Conservation (phyloP, 2,888 invertebrate species). For the Monoplex corrugatus region DNA sequence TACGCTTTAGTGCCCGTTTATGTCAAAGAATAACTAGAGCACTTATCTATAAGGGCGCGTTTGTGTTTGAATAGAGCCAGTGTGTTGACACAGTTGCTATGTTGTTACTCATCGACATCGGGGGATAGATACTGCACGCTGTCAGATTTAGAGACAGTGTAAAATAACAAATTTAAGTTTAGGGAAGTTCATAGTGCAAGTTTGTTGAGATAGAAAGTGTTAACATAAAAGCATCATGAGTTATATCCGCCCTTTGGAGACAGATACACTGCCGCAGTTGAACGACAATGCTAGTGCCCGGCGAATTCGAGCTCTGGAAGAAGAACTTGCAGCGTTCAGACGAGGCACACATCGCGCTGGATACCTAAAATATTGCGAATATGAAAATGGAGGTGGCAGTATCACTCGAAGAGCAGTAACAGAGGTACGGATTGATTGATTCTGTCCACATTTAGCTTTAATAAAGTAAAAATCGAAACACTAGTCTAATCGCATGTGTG, state of each 20-base stretch:
- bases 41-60: neutral
- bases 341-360: slow-evolving; percentile 25
- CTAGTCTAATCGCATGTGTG: neutral
- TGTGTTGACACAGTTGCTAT: slow-evolving; percentile 62
- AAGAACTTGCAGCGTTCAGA: slow-evolving; percentile 58
- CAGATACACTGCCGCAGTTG: slow-evolving; percentile 59
- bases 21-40: neutral
- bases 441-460: neutral
- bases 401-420: slow-evolving; percentile 50
- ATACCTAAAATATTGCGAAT: slow-evolving; percentile 39
- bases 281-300: slow-evolving; percentile 56
- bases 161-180: neutral
- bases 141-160: slow-evolving; percentile 44
- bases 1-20: neutral
- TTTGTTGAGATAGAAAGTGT: neutral
- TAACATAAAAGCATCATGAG: slow-evolving; percentile 53
- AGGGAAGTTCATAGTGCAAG: neutral
- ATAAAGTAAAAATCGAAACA: neutral
- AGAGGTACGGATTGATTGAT: slow-evolving; percentile 48
- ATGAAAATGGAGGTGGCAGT: slow-evolving; percentile 20
- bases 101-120: slow-evolving; percentile 37
- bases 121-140: slow-evolving; percentile 46
- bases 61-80: slow-evolving; percentile 1
- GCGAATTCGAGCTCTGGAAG: slow-evolving; percentile 61
- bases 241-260: slow-evolving; percentile 57